Evolutionary conservation across 2,888 invertebrate genomes (phyloP).

Genomic region (Calephelis perditalis): DNA sequence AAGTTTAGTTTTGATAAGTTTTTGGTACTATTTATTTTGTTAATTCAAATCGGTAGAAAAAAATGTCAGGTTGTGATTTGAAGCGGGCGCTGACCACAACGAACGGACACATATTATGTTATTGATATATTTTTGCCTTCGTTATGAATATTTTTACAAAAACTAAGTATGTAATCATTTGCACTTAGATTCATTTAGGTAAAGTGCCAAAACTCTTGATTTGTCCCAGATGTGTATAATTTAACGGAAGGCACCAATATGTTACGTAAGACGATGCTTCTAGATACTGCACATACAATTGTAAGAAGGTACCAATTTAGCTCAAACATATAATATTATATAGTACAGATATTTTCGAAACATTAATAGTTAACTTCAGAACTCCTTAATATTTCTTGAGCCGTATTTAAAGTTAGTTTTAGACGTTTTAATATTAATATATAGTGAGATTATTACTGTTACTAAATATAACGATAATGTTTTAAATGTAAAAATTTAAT

Average conservation of each 20-base stretch:
- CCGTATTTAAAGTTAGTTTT: constrained; percentile 28
- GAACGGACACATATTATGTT: not conserved
- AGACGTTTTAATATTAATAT: constrained; percentile 29
- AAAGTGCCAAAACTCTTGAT: constrained; percentile 33
- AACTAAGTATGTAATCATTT: constrained; percentile 7
- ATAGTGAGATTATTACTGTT: constrained; percentile 33
- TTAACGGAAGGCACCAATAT: constrained; percentile 13
- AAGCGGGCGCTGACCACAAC: constrained; percentile 2
- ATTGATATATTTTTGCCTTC: not conserved
- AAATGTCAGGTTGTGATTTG: not conserved
- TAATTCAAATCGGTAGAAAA: too few relatives aligned
- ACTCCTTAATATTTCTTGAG: constrained; percentile 29
- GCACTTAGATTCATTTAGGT: constrained; percentile 27
- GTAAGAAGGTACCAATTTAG: constrained; percentile 31
- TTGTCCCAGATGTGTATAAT: constrained; percentile 9
- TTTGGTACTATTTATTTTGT: too few relatives aligned
- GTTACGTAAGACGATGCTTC: constrained; percentile 17
- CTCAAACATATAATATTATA: constrained; percentile 23
- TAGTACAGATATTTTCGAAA: constrained; percentile 30
- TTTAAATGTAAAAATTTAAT: constrained; percentile 16
- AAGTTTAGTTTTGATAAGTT: too few relatives aligned
- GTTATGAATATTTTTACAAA: not conserved
- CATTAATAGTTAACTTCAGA: constrained; percentile 26
- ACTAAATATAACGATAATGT: constrained; percentile 22
- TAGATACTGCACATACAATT: constrained; percentile 19